Percentiles rank a stretch among this genome's conserved stretches.
phyloP scores from a whole-genome alignment of 1,140 invertebrate species.

The Wasmannia auropunctata region DNA sequence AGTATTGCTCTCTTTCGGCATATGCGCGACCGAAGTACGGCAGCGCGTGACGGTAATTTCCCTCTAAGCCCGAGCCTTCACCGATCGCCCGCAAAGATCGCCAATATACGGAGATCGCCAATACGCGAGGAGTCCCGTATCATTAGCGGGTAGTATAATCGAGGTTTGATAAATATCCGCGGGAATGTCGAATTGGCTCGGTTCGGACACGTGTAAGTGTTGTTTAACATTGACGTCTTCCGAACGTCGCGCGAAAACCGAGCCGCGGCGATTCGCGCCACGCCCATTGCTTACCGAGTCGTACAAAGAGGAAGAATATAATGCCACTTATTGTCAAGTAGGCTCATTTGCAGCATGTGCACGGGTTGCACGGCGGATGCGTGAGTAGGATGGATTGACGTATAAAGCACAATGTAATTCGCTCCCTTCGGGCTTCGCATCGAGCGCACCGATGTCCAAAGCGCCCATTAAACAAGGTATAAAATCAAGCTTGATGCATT shows the following conservation, averaged over 20 bases:
- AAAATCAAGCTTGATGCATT: background rate
- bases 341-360: background rate
- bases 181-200: background rate
- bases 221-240: background rate
- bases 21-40: background rate
- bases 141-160: background rate
- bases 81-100: background rate
- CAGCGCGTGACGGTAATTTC: constrained; percentile 12
- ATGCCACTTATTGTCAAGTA: constrained; percentile 38
- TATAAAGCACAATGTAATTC: constrained; percentile 12
- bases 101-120: background rate
- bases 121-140: background rate
- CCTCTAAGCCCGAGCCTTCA: background rate
- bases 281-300: constrained; percentile 20
- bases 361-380: background rate
- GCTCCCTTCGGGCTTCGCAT: background rate
- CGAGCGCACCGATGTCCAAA: background rate
- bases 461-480: background rate
- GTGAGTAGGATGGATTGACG: background rate
- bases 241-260: background rate
- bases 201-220: background rate
- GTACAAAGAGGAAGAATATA: constrained; percentile 12
- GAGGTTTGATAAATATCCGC: background rate
- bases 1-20: background rate
- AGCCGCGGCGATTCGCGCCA: background rate